phyloP scores from a whole-genome alignment of 1,140 invertebrate genomes.

The Sarcophaga peregrina region DNA sequence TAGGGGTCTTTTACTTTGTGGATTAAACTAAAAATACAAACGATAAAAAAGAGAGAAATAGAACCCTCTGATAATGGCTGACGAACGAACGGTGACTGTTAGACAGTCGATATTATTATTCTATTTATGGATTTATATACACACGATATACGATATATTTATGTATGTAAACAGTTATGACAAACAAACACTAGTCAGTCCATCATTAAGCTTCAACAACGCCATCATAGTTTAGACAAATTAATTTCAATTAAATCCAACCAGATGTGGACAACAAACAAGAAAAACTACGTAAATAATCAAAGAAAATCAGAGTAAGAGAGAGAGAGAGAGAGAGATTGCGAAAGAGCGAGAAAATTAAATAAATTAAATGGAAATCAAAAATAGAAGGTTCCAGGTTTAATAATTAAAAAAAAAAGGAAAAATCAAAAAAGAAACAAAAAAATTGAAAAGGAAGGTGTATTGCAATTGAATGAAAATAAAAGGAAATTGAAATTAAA shows the following conservation, averaged over 20 bases:
- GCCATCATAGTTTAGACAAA: conserved; percentile 32
- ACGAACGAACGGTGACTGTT: background rate
- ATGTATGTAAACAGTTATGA: background rate
- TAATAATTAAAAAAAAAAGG: background rate
- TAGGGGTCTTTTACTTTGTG: conserved; percentile 31
- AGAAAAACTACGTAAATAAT: background rate
- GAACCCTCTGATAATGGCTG: background rate
- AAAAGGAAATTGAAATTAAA: too few species aligned
- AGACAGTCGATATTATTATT: background rate
- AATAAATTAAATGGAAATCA: background rate
- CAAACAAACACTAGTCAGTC: background rate
- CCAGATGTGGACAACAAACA: conserved; percentile 4
- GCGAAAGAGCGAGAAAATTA: background rate
- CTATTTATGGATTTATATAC: background rate
- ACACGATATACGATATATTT: background rate
- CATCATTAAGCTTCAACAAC: background rate
- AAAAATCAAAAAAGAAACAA: background rate
- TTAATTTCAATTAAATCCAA: conserved; percentile 35
- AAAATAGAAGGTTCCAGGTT: conserved; percentile 11
- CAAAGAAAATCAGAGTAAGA: too few species aligned
- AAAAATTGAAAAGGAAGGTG: too few species aligned
- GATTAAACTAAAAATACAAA: background rate
- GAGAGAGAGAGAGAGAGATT: too few species aligned
- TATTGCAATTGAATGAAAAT: too few species aligned
- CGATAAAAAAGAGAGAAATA: background rate